Evolutionary conservation across 2,888 invertebrate genomes (phyloP), one percentile per base, ranked within the genome.

Genomic region (Notocelia uddmanniana): DNA sequence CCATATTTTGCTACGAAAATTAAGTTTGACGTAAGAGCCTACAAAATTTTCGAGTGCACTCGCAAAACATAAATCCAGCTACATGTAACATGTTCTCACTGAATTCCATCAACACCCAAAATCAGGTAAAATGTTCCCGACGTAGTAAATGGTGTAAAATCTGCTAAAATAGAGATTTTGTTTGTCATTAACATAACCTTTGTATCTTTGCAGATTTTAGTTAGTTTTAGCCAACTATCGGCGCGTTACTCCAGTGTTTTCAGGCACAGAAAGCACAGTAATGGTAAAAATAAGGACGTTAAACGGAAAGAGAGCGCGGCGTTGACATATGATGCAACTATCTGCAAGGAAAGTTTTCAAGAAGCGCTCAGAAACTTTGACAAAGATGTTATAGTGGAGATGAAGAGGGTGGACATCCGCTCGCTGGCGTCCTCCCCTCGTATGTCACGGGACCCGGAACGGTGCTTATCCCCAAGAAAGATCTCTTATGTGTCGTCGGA

Each of bases 21-120:
- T 82, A 82, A 83, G 82, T 88, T 91, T 93, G 92, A 93, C 93
- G 88, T 91, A 89, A 90, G 86, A 88, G 89, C 90, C 89, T 91
- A 92, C 93, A 92, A 93, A 93, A 93, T 93, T 93, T 92, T 92
- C 90, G 89, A 92, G 93, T 93, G 90, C 91, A 91, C 90, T 90
- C 87, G 84, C 84, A 83, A 86, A 83, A 88, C 87, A 87, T 81
- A 87, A 85, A 84, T 81, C 85, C 83, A 89, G 85, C 85, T 92
- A 86, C 90, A 94, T 93, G 94, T 93, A 94, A 92, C 91, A 94
- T 94, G 94, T 93, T 94, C 88, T 94, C 94, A 92, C 81, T 94
- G 92, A 93, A 94, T 85, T 93, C 94, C 82, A 75, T 94, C 82
- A 94, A 94, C 82, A 93, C 89, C 80, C 94, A 93, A 89, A 94